Evolutionary conservation across 2,797 vertebrate genomes (phyloP).

Genomic region (Protosalanx chinensis): DNA sequence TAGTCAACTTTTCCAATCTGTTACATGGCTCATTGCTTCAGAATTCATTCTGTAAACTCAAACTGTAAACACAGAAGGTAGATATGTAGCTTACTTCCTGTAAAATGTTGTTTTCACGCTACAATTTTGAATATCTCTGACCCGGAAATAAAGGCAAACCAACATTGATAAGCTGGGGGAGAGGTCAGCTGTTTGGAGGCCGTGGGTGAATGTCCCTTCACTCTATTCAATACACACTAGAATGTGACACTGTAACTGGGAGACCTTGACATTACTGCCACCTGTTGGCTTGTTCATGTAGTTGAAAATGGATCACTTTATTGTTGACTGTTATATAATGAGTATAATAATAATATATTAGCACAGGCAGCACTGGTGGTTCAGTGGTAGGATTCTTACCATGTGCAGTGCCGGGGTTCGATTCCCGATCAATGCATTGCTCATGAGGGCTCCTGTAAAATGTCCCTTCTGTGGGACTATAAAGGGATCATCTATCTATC

Average conservation of each 20-base stretch:
- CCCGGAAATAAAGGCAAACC: neutral
- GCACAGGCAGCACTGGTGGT: no score
- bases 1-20: constrained; percentile 21
- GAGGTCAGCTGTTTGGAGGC: neutral
- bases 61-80: neutral
- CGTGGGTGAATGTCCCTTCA: neutral
- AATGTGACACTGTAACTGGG: neutral
- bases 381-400: no score
- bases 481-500: no score
- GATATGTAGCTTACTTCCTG: constrained; percentile 9
- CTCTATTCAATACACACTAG: neutral
- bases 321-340: no score
- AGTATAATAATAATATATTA: no score
- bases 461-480: no score
- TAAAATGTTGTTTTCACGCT: neutral
- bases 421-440: no score
- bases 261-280: neutral
- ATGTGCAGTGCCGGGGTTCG: no score
- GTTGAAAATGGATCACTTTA: neutral
- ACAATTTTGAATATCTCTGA: neutral
- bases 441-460: no score
- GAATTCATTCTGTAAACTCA: neutral
- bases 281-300: neutral
- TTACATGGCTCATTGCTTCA: constrained; percentile 8
- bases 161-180: neutral